Base-by-base conservation (phyloP, 2,797 vertebrate species). In the Trachurus trachurus region DNA sequence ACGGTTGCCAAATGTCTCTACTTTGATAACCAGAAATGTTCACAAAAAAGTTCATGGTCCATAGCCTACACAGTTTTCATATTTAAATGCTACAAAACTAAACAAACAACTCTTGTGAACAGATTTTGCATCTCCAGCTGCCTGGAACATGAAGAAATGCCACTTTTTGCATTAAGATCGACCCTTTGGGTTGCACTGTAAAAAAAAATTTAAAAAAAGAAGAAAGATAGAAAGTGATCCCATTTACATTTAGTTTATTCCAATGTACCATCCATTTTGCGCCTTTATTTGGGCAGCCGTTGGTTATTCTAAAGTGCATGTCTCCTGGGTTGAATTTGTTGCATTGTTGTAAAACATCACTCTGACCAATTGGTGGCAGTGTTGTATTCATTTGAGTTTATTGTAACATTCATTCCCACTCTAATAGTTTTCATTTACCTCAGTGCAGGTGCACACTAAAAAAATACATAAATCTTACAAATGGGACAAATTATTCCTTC, bases 291-390 rank as follows among this genome's bases (percentile, higher is more conserved):
- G 39, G 10, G 39, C 39, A 9, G 39, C 39, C 3, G 9, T 40
- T 31, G 31, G 8, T 39, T 40, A 10, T 40, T 40, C 39, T 40
- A 11, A 34, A 34, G 31, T 40, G 39, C 39, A 2, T 11, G 39
- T 26, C 26, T 40, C 10, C 31, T 34, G 5, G 31, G 31, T 34
- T 34, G 31, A 34, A 34, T 6, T 13, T 54, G 16, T 22, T 4
- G 10, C 56, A 3, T 26, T 40, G 31, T 39, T 88, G 86, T 77
- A 76, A 54, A 66, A 2, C 1, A 2, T 19, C 1, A 13, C 1
- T 52, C 7, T 17, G 53, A 56, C 89, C 90, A 89, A 21, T 52
- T 29, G 90, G 78, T 85, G 88, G 82, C 87, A 90, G 84, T 90
- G 78, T 85, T 82, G 83, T n/a, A 80, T 81, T 19, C 26, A 37